Percentiles rank a stretch among this genome's conserved stretches.
phyloP scores from a whole-genome alignment of 2,888 invertebrate genomes.

The Cantharis lateralis region DNA sequence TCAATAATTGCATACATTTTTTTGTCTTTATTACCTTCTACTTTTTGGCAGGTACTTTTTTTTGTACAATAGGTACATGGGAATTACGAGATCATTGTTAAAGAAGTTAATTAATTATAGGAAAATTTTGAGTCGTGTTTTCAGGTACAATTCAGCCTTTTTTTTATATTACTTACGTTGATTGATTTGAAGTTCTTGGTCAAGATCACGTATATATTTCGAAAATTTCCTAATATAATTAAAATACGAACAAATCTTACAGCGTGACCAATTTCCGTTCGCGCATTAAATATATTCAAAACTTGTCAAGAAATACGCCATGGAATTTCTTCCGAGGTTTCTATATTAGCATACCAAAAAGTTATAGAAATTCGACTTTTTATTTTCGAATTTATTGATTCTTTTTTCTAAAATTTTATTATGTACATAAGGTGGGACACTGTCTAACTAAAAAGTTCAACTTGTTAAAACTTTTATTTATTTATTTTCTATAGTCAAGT shows the following conservation, averaged over 20 bases:
- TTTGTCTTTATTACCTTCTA: background rate
- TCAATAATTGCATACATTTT: background rate
- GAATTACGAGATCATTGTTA: background rate
- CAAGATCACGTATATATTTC: background rate
- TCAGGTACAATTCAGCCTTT: no score
- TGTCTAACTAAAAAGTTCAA: background rate
- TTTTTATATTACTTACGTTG: no score
- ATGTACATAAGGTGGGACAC: background rate
- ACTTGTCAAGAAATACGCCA: background rate
- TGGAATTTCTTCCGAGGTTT: background rate
- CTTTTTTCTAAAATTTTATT: background rate
- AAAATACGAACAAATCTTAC: background rate
- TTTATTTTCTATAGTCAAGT: background rate
- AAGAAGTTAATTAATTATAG: no score
- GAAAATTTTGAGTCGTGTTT: no score
- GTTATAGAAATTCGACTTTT: background rate
- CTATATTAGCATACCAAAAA: background rate
- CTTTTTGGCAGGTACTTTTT: background rate
- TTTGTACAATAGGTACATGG: background rate
- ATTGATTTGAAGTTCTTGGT: background rate
- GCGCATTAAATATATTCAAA: background rate
- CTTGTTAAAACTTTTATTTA: background rate
- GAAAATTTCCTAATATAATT: background rate
- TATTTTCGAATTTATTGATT: background rate
- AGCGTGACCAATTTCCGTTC: background rate